These are phyloP conservation scores for Proterorhinus semilunaris DNA, from an alignment of 2,113 vertebrate species.

Conservation along the genomic window DNA sequence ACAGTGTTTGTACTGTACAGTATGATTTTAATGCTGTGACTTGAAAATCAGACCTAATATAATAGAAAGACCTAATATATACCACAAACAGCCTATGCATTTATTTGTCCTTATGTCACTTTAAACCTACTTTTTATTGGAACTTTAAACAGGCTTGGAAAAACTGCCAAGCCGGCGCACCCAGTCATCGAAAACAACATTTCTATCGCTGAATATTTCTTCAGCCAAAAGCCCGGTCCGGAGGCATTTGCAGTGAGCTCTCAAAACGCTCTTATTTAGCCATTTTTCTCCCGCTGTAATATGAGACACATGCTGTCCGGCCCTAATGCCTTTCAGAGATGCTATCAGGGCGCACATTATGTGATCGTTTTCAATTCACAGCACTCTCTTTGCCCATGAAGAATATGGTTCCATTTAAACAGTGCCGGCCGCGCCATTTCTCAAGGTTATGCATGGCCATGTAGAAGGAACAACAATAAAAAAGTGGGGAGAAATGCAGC, in stretches of 20 bases:
- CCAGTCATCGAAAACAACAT: conserved; percentile 53
- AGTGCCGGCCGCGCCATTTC: conserved; percentile 61
- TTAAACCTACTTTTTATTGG: background rate
- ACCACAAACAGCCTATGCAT: too few species aligned
- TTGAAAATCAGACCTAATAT: too few species aligned
- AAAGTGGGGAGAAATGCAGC: conserved; percentile 58
- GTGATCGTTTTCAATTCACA: conserved; percentile 68
- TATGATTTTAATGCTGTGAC: too few species aligned
- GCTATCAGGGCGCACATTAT: conserved; percentile 72
- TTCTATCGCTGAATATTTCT: conserved; percentile 38
- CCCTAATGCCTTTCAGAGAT: conserved; percentile 72
- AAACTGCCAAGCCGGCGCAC: conserved; percentile 40
- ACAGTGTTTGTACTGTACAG: too few species aligned
- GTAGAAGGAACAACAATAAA: conserved; percentile 69
- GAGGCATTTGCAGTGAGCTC: conserved; percentile 36
- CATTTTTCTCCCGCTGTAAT: conserved; percentile 52
- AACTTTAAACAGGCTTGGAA: conserved; percentile 36
- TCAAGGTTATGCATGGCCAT: conserved; percentile 73
- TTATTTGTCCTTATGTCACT: background rate
- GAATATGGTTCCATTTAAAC: conserved; percentile 70
- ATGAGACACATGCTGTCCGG: conserved; percentile 64
- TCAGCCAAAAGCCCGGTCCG: conserved; percentile 17
- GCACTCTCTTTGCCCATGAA: conserved; percentile 64
- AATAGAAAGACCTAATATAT: too few species aligned
- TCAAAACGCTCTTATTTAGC: conserved; percentile 49